A percentile compares a stretch with the other conserved stretches of the same genome.
Evolutionary conservation across 2,888 invertebrate genomes (phyloP).

Genomic region (Dryadula phaetusa): DNA sequence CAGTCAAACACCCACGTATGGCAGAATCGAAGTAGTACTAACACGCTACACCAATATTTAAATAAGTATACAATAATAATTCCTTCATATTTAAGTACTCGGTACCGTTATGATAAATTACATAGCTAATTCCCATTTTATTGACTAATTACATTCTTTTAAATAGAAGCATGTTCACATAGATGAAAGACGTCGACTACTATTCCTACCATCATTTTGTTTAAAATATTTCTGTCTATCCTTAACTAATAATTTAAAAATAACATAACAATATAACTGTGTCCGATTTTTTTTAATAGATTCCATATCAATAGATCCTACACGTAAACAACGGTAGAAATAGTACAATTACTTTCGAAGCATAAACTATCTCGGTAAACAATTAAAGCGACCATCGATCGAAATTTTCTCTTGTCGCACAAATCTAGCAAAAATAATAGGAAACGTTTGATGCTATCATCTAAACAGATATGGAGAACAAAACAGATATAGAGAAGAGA

Average conservation of each 20-base stretch:
- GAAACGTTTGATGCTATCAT: neutral
- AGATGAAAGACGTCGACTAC: neutral
- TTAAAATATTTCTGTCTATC: neutral
- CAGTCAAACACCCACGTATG: conserved; percentile 32
- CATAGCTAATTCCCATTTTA: conserved; percentile 1
- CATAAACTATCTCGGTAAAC: neutral
- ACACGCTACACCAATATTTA: conserved; percentile 15
- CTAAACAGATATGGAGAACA: too few species aligned
- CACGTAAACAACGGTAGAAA: neutral
- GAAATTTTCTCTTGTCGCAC: neutral
- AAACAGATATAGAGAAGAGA: too few species aligned
- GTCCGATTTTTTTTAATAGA: too few species aligned
- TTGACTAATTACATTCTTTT: neutral
- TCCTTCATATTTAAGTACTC: conserved; percentile 36
- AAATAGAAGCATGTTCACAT: neutral
- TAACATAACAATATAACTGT: neutral
- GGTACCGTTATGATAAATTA: conserved; percentile 24
- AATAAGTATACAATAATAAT: conserved; percentile 18
- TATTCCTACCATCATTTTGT: conserved; percentile 14
- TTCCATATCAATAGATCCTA: too few species aligned
- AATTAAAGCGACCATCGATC: neutral
- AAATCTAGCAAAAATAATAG: neutral
- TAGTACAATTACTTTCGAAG: neutral
- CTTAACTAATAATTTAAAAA: conserved; percentile 3
- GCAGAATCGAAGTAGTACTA: conserved; percentile 15